Percentiles rank a stretch among this genome's conserved stretches.
These are phyloP conservation scores for Pica pica DNA, from an alignment of 2,113 vertebrate species.

Conservation along the genomic window DNA sequence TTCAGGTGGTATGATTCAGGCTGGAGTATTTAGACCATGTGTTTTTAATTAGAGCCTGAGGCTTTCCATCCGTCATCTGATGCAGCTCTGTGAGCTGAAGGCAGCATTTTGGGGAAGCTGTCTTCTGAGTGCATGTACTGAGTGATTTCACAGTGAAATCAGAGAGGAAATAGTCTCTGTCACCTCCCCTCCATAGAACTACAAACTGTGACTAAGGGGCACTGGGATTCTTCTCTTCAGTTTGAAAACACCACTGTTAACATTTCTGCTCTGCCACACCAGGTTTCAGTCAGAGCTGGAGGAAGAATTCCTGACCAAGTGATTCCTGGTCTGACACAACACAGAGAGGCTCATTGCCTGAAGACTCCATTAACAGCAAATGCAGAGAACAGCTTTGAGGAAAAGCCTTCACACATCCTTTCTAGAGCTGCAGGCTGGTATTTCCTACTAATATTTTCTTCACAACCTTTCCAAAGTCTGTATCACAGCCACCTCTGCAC, in stretches of 20 bases:
- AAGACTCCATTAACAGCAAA: not conserved
- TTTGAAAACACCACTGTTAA: not conserved
- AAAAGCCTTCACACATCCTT: not conserved
- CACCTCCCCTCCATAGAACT: not conserved
- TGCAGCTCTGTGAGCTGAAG: not conserved
- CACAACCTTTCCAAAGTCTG: not conserved
- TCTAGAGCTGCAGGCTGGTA: not conserved
- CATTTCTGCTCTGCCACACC: not conserved
- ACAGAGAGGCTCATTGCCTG: not conserved
- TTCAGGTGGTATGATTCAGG: not conserved
- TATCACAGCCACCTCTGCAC: not conserved
- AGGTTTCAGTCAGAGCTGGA: not conserved
- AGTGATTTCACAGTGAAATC: not conserved
- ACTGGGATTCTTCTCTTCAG: not conserved
- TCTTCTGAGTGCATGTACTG: not conserved
- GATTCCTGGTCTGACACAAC: not conserved
- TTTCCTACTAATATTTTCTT: not conserved
- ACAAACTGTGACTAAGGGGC: not conserved
- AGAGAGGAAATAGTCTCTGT: not conserved
- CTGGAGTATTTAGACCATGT: not conserved
- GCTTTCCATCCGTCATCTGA: not conserved
- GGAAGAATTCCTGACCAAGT: not conserved
- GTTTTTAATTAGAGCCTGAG: not conserved
- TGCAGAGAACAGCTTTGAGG: not conserved
- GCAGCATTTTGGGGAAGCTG: not conserved